These are phyloP conservation scores for Ambastaia sidthimunki DNA, from an alignment of 2,797 vertebrate species.

Conservation along the genomic window DNA sequence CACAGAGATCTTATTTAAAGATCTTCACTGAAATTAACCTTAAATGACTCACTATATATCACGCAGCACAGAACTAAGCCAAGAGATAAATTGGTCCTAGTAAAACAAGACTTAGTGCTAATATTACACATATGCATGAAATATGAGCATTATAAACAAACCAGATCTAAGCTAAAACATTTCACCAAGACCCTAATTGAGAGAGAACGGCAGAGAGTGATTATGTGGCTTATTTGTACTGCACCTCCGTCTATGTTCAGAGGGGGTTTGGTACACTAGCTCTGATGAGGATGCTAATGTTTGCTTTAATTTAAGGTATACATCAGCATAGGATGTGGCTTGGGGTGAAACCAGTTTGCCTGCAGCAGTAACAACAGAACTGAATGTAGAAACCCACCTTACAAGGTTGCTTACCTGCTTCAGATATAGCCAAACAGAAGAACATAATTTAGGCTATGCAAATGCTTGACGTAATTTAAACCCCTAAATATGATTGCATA, in stretches of 20 bases:
- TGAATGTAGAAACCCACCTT: background rate
- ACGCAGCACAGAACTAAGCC: background rate
- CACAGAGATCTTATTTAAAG: background rate
- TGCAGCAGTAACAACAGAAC: conserved; percentile 32
- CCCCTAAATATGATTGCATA: background rate
- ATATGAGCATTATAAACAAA: too few relatives aligned
- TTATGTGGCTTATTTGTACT: background rate
- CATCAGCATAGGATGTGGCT: conserved; percentile 44
- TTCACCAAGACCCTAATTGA: too few relatives aligned
- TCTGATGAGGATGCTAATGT: conserved; percentile 11
- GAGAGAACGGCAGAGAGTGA: too few relatives aligned
- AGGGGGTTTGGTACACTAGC: background rate
- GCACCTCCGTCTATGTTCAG: background rate
- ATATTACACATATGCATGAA: too few relatives aligned
- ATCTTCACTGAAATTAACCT: background rate
- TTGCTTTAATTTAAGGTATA: conserved; percentile 52
- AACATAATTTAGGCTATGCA: background rate
- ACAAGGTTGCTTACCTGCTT: background rate
- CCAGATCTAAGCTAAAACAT: too few relatives aligned
- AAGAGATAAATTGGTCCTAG: background rate
- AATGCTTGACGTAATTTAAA: background rate
- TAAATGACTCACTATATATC: background rate
- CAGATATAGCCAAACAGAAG: background rate
- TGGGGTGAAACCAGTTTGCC: conserved; percentile 54
- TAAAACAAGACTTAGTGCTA: background rate